A percentile compares a stretch with the other conserved stretches of the same genome.
Conservation (phyloP, 2,113 vertebrate genomes). For the Pedionomus torquatus region DNA sequence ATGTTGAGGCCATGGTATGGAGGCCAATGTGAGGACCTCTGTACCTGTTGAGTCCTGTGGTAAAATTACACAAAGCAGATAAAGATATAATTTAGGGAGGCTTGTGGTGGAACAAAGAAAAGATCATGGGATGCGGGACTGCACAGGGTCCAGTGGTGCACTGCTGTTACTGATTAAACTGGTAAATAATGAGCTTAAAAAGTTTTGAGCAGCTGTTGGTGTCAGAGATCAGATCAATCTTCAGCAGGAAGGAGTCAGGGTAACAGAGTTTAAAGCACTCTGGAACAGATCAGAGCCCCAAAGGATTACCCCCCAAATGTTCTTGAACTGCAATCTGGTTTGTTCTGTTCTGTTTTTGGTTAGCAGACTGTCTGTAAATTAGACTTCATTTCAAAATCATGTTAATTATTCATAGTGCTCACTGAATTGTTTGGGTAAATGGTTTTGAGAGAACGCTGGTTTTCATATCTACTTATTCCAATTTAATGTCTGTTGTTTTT, state of each 20-base stretch:
- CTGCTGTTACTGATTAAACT: not conserved
- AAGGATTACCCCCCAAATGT: not conserved
- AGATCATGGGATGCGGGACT: not conserved
- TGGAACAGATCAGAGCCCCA: not conserved
- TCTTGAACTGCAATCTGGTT: not conserved
- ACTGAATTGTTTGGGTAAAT: not conserved
- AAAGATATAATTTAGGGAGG: not conserved
- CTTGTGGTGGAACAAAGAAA: not conserved
- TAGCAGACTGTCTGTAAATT: not conserved
- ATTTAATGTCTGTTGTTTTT: not conserved
- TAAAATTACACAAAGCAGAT: not conserved
- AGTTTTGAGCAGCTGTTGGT: conserved; percentile 9
- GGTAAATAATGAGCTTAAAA: not conserved
- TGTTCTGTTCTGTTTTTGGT: not conserved
- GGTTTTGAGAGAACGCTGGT: not conserved
- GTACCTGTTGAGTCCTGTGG: not conserved
- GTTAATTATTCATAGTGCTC: not conserved
- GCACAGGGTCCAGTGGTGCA: not conserved
- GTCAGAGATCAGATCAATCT: not conserved
- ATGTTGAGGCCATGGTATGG: rapidly evolving
- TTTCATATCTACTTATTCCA: not conserved
- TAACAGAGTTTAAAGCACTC: not conserved
- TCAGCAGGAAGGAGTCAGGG: not conserved
- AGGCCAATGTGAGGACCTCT: not conserved
- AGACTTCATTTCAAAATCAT: not conserved